Evolutionary conservation across 2,113 vertebrate genomes (phyloP).

Genomic region (Petrocephalus microphthalmus): DNA sequence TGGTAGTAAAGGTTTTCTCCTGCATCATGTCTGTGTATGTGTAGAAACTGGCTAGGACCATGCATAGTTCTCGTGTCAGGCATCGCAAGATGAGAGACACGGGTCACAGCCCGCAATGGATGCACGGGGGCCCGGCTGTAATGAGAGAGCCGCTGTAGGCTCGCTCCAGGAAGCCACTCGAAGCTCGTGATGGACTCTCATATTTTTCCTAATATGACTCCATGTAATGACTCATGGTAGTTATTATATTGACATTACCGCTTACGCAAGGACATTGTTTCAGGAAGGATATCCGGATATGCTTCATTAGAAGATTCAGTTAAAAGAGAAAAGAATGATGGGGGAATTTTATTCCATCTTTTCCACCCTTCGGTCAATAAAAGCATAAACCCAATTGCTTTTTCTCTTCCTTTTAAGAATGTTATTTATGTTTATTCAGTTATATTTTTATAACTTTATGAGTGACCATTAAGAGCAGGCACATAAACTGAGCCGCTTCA

Average conservation of each 20-base stretch:
- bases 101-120: not conserved
- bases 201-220: not conserved
- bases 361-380: not conserved
- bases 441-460: slow-evolving; percentile 1
- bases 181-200: not conserved
- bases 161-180: not conserved
- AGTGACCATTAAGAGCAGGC: not conserved
- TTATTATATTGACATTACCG: not conserved
- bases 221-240: not conserved
- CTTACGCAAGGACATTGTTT: slow-evolving; percentile 5
- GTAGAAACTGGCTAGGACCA: not conserved
- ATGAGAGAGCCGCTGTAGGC: not conserved
- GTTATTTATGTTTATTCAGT: not conserved
- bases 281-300: not conserved
- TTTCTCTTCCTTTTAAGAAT: not conserved
- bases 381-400: not conserved
- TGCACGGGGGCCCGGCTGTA: not conserved
- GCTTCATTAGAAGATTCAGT: not conserved
- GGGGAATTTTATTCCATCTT: not conserved
- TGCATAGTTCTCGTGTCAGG: not conserved
- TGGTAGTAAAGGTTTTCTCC: not conserved
- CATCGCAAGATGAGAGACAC: not conserved
- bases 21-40: not conserved
- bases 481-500: slow-evolving; percentile 8
- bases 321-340: not conserved